Conservation (phyloP, 2,797 vertebrate species). For the Microchirus variegatus region DNA sequence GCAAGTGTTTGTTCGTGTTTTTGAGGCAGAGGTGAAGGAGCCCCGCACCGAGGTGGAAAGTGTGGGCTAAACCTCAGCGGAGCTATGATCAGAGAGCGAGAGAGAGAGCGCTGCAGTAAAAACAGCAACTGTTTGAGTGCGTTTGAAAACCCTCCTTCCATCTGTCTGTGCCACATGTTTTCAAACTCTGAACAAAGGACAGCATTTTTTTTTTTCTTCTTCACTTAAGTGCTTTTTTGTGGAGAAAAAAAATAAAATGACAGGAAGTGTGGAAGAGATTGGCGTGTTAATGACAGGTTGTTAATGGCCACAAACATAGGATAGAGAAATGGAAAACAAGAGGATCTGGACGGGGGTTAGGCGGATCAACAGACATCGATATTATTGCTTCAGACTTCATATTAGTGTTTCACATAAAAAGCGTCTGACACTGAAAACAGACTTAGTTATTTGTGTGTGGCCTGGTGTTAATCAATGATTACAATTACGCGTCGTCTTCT, state of each 20-base stretch:
- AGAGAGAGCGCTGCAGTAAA: constrained; percentile 13
- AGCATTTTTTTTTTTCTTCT: constrained; percentile 12
- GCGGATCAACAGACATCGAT: too few species aligned
- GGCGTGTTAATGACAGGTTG: constrained; percentile 45
- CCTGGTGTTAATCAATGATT: background rate
- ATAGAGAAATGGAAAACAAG: constrained; percentile 37
- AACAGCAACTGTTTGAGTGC: constrained; percentile 12
- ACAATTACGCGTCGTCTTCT: background rate
- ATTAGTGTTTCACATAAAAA: too few species aligned
- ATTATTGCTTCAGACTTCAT: too few species aligned
- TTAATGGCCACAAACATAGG: constrained; percentile 38
- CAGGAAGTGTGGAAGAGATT: constrained; percentile 11
- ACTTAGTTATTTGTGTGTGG: background rate
- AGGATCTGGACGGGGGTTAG: constrained; percentile 32
- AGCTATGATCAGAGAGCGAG: constrained; percentile 24
- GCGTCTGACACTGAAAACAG: background rate
- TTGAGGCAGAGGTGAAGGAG: constrained; percentile 57
- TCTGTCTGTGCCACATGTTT: constrained; percentile 17
- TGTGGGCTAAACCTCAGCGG: constrained; percentile 19
- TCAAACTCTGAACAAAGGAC: constrained; percentile 17
- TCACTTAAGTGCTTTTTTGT: constrained; percentile 43
- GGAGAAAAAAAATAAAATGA: constrained; percentile 24
- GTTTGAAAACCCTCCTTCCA: constrained; percentile 8
- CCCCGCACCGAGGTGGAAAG: constrained; percentile 8
- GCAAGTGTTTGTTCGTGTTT: constrained; percentile 62